Percentiles rank a stretch among this genome's conserved stretches.
Evolutionary conservation across 2,797 vertebrate genomes (phyloP).

Genomic region (Catharus ustulatus): DNA sequence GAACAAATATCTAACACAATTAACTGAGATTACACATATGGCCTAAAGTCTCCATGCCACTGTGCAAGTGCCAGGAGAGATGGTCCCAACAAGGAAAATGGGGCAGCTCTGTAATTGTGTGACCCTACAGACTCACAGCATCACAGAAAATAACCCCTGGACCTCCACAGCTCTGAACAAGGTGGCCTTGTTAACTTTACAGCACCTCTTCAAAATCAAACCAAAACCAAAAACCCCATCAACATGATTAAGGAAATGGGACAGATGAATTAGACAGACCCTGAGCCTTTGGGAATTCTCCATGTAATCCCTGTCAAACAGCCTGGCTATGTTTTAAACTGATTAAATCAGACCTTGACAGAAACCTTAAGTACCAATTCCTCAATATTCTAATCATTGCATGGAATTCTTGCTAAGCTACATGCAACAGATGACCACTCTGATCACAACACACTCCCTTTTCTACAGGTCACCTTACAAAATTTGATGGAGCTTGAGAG

Average conservation of each 20-base stretch:
- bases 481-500: neutral
- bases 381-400: neutral
- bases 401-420: neutral
- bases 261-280: constrained; percentile 9
- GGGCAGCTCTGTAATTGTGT: accelerated
- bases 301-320: neutral
- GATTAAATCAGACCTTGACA: constrained; percentile 25
- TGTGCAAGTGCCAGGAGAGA: neutral
- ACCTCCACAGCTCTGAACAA: neutral
- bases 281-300: neutral
- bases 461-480: neutral
- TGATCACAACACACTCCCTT: neutral
- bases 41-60: neutral
- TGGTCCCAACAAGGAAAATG: neutral
- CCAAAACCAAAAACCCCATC: neutral
- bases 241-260: constrained; percentile 16
- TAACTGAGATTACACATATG: neutral
- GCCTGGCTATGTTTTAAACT: constrained; percentile 3
- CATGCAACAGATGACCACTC: neutral
- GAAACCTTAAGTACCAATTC: neutral
- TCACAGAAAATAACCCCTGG: neutral
- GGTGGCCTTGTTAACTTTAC: neutral
- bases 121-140: neutral
- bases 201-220: neutral
- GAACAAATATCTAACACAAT: constrained; percentile 22